Base-by-base conservation (phyloP, 1,140 invertebrate genomes). In the Paracyclopina nana region DNA sequence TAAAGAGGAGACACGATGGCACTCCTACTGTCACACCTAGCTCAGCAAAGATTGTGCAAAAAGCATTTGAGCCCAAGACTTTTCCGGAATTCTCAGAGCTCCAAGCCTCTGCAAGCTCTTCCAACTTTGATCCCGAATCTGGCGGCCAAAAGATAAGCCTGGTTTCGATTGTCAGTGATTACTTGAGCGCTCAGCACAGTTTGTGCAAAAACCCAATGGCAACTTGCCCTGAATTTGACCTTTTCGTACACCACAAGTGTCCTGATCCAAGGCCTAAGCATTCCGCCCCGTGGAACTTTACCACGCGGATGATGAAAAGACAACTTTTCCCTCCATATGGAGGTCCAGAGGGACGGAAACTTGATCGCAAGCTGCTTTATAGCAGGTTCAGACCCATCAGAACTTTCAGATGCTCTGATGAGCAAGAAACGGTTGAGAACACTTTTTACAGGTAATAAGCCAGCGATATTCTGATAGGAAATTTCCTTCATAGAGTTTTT, bases 131-230 rank as follows among this genome's bases (percentile, higher is more conserved):
- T n/a, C n/a, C n/a, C n/a, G n/a, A n/a, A n/a, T n/a, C n/a, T n/a
- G n/a, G n/a, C n/a, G n/a, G n/a, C n/a, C n/a, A 38, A 20, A 38
- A 38, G 20, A 20, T 38, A 20, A 38, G n/a, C 1, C 68, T 96
- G 18, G 82, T 92, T 62, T 80, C 81, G 24, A 95, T 96, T 61
- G 84, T 96, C 30, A 92, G 82, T 0, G 86, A 91, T 65, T 96
- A 94, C 67, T 71, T 95, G 30, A 81, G 85, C 34, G 91, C 94
- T 68, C 91, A 98, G 64, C 84, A 88, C 64, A 79, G 83, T n/a
- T 65, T 86, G 3, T 88, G 84, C 67, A 85, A 84, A 70, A 86
- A 86, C 66, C 83, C 83, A 4, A 84, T 87, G 71, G 80, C 80
- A 22, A 87, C 82, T 0, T 87, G 82, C 65, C 83, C 84, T 9